phyloP scores from a whole-genome alignment of 2,797 vertebrate genomes.

The Erithacus rubecula region DNA sequence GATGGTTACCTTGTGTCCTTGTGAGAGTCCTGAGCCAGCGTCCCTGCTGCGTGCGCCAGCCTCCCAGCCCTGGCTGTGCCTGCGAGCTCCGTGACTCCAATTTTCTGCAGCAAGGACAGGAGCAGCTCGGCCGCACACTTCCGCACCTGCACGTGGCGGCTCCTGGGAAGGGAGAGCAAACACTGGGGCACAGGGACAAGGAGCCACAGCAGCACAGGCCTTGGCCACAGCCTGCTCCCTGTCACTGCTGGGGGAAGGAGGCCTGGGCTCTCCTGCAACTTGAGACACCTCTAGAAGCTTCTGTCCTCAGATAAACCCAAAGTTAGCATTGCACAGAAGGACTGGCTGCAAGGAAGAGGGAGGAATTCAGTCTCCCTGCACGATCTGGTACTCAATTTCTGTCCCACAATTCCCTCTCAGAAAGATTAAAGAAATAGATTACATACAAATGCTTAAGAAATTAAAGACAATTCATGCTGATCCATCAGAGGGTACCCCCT shows the following conservation, averaged over 20 bases:
- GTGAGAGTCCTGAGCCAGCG: slow-evolving; percentile 64
- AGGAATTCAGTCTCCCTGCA: background rate
- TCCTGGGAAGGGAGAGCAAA: slow-evolving; percentile 38
- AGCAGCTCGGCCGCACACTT: slow-evolving; percentile 67
- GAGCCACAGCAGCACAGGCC: too few relatives aligned
- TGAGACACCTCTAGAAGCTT: too few relatives aligned
- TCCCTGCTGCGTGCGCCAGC: slow-evolving; percentile 50
- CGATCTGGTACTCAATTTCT: background rate
- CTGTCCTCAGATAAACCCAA: too few relatives aligned
- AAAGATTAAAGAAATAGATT: background rate
- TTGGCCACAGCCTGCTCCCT: too few relatives aligned
- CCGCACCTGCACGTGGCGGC: slow-evolving; percentile 59
- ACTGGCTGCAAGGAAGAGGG: background rate
- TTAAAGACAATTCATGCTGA: background rate
- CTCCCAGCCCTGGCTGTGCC: background rate
- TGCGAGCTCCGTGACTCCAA: slow-evolving; percentile 54
- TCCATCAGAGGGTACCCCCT: background rate
- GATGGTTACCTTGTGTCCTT: slow-evolving; percentile 39
- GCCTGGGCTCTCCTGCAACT: too few relatives aligned
- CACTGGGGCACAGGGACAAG: background rate
- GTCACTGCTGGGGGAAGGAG: too few relatives aligned
- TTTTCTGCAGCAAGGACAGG: slow-evolving; percentile 16
- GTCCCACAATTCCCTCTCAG: background rate
- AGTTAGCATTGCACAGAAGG: too few relatives aligned
- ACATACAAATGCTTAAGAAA: background rate